Evolutionary conservation across 2,888 invertebrate species (phyloP), one percentile per base, ranked within the genome.

Genomic region (Dicycla oo): DNA sequence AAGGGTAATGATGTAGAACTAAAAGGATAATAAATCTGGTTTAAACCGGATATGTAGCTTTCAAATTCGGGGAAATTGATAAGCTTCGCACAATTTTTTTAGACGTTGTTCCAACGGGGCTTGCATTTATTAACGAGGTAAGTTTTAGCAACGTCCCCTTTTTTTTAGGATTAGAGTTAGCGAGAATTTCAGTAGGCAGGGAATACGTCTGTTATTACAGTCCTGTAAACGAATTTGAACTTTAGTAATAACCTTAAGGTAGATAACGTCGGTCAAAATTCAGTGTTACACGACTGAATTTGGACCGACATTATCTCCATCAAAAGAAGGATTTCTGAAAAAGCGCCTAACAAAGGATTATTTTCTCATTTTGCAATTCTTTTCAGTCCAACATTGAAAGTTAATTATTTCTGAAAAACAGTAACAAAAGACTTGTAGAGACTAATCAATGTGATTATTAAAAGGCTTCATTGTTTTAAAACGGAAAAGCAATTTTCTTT

Each of bases 1-100:
- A 82, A 84, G 74, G 70, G 26, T 69, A 67, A 78, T 66, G 62
- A 68, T 65, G 47, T 54, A 34, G 18, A 78, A 70, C 43, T 60
- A 54, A 65, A 65, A 51, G 65, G 26, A 47, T 43, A 54, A 67
- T 49, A 58, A 75, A 75, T 84, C 75, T 49, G 78, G 40, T 65
- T 68, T 11, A 51, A 78, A 61, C 34, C 45, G 57, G 69, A 62
- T 69, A 56, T 60, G 81, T 45, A 51, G 49, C 56, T 73, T 66
- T 40, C 26, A 43, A 47, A 65, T 62, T 51, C 8, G 3, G n/a
- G 26, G 0, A 18, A 62, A 58, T 57, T 49, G 34, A 45, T 60
- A 61, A 70, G 57, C 62, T 43, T 26, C 1, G 38, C 43, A 68
- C 23, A 2, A 49, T 13, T 47, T 68, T n/a, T 60, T 34, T 30